Evolutionary conservation across 1,140 invertebrate species (phyloP).

Genomic region (Aphaenogaster rudis): DNA sequence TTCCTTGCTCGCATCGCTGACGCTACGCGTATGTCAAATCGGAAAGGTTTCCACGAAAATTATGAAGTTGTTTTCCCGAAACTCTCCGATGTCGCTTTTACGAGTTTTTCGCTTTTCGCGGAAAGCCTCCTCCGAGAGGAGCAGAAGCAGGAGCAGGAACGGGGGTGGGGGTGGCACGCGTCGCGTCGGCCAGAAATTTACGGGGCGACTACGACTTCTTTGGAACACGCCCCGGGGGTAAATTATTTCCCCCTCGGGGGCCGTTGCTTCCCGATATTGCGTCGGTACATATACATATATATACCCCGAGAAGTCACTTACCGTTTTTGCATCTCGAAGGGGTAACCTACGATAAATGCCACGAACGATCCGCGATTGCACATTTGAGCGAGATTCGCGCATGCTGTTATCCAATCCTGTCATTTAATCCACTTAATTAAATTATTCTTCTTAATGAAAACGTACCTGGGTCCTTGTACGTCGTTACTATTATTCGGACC

Average conservation of each 20-base stretch:
- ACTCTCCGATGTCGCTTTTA: neutral
- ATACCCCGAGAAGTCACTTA: constrained; percentile 31
- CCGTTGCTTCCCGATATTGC: constrained; percentile 57
- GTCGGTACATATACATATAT: neutral
- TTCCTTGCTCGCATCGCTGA: neutral
- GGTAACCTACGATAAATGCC: constrained; percentile 41
- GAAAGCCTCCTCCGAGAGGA: neutral
- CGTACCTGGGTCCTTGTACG: neutral
- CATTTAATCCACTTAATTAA: constrained; percentile 53
- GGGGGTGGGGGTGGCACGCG: constrained; percentile 46
- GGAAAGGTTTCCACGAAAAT: constrained; percentile 45
- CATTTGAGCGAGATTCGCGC: neutral
- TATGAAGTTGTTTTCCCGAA: constrained; percentile 72
- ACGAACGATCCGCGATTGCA: constrained; percentile 37
- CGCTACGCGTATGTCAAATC: constrained; percentile 55
- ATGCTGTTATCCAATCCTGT: constrained; percentile 21
- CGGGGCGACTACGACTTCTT: constrained; percentile 71
- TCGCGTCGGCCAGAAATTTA: constrained; percentile 70
- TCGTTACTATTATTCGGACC: constrained; percentile 22
- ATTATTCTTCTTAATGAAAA: constrained; percentile 51
- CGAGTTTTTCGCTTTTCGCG: constrained; percentile 51
- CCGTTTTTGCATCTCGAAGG: constrained; percentile 13
- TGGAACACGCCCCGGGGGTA: constrained; percentile 71
- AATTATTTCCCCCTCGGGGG: constrained; percentile 67
- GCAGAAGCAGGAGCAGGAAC: neutral